Evolutionary conservation across 2,888 invertebrate species (phyloP).

Genomic region (Mycalesis mineus): DNA sequence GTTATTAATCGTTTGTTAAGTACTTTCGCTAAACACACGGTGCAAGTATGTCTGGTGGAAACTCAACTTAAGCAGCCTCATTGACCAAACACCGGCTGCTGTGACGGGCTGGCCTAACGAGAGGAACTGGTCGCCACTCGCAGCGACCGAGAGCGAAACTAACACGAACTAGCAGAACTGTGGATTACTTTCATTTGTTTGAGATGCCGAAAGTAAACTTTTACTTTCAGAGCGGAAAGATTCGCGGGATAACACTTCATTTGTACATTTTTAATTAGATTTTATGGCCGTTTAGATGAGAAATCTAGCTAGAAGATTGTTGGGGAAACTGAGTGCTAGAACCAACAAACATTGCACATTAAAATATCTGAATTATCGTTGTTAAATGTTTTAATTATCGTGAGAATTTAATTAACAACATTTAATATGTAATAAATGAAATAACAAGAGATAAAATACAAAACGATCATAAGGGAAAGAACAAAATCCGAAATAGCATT

Average conservation of each 20-base stretch:
- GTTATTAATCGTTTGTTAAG: too few relatives aligned
- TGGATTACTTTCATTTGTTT: constrained; percentile 69
- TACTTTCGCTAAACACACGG: too few relatives aligned
- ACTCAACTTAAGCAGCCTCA: background rate
- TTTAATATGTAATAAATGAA: too few relatives aligned
- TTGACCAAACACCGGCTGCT: background rate
- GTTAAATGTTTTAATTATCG: too few relatives aligned
- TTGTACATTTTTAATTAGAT: background rate
- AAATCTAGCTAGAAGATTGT: background rate
- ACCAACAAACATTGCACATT: background rate
- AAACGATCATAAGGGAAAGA: too few relatives aligned
- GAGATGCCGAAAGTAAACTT: constrained; percentile 70
- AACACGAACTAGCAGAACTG: constrained; percentile 55
- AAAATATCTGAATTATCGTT: background rate
- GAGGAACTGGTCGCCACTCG: constrained; percentile 31
- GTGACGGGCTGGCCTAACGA: constrained; percentile 6
- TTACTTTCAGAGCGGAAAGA: constrained; percentile 55
- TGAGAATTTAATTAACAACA: too few relatives aligned
- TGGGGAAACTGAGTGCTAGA: background rate
- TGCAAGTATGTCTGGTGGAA: too few relatives aligned
- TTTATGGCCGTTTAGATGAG: background rate
- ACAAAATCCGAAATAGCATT: too few relatives aligned
- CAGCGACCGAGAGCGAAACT: constrained; percentile 62
- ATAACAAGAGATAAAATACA: too few relatives aligned
- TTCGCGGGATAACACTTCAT: constrained; percentile 9